These are phyloP conservation scores for Anguilla rostrata DNA, from an alignment of 2,113 vertebrate genomes.

Conservation along the genomic window DNA sequence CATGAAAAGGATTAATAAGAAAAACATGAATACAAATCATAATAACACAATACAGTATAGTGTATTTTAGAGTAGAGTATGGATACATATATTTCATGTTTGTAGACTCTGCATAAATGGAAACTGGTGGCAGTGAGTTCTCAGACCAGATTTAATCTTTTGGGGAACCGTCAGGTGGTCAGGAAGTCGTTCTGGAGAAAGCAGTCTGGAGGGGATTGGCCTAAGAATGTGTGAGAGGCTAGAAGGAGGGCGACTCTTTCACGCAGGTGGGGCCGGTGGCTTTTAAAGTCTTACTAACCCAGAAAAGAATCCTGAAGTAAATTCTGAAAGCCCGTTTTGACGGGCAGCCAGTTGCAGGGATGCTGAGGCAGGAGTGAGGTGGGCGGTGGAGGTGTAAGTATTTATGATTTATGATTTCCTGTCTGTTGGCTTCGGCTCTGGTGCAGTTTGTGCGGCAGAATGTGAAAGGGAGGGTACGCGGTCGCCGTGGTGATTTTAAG, in stretches of 20 bases:
- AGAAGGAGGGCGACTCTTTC: not conserved
- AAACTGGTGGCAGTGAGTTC: no score
- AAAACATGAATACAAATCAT: not conserved
- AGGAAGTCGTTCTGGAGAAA: no score
- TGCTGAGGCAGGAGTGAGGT: not conserved
- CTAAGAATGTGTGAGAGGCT: not conserved
- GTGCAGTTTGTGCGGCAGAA: not conserved
- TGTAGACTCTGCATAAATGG: no score
- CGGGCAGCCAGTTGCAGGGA: not conserved
- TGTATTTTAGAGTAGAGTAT: no score
- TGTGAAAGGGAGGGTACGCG: not conserved
- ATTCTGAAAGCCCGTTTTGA: not conserved
- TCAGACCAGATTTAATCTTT: no score
- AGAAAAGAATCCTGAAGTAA: not conserved
- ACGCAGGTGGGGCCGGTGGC: no score
- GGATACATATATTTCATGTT: no score
- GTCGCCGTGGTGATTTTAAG: not conserved
- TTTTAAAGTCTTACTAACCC: not conserved
- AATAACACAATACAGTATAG: no score
- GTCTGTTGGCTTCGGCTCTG: not conserved
- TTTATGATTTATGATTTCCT: not conserved
- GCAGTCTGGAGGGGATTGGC: not conserved
- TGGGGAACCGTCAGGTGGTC: no score
- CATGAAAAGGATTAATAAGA: not conserved
- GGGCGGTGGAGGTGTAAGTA: not conserved